Conservation (phyloP, 2,113 vertebrate species). For the Nycticorax nycticorax region DNA sequence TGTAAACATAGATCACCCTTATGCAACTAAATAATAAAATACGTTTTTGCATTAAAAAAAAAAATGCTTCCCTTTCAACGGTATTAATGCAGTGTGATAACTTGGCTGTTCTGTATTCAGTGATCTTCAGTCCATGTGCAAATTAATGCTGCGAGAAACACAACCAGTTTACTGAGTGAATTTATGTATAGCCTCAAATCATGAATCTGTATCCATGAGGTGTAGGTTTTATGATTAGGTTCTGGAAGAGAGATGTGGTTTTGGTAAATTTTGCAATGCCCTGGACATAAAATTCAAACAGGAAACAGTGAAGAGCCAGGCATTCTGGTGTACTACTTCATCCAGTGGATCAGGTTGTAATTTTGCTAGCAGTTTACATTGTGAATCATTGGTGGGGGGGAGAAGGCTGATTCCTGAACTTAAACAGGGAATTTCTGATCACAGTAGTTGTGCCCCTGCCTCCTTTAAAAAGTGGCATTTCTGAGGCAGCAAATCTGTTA, state of each 20-base stretch:
- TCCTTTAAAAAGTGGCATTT: not conserved
- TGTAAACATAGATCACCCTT: constrained; percentile 62
- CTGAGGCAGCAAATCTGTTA: not conserved
- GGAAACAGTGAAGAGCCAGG: not conserved
- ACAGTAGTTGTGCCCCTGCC: not conserved
- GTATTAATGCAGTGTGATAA: constrained; percentile 50
- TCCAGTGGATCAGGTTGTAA: constrained; percentile 29
- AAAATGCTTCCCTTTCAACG: not conserved
- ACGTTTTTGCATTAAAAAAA: not conserved
- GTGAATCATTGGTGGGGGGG: not conserved
- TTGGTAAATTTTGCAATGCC: not conserved
- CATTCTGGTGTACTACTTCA: constrained; percentile 42
- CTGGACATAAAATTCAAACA: not conserved
- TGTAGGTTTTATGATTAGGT: not conserved
- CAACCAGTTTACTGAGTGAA: constrained; percentile 35
- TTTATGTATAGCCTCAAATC: constrained; percentile 23
- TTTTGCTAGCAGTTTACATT: constrained; percentile 43
- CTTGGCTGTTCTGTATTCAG: constrained; percentile 28
- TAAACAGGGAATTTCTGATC: not conserved
- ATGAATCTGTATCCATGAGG: not conserved
- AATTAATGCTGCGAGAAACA: constrained; percentile 63
- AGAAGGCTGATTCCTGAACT: not conserved
- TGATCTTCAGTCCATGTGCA: constrained; percentile 30
- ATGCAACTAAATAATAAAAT: constrained; percentile 55
- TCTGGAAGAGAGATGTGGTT: not conserved